Conservation (phyloP, 2,797 vertebrate genomes). For the Ispidina picta region DNA sequence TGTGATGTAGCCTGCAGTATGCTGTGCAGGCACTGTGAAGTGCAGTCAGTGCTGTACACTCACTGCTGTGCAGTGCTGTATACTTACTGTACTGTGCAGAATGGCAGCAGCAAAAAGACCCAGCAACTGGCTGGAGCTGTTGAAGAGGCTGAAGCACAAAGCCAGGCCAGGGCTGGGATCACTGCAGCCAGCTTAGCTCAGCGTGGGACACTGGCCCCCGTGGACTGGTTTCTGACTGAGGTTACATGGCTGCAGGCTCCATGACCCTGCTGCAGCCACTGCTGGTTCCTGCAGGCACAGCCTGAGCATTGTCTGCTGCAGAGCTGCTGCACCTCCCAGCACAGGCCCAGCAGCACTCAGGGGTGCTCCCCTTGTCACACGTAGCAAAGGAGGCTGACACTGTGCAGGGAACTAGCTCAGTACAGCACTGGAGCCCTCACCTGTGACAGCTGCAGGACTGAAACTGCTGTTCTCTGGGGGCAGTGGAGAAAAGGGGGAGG, state of each 20-base stretch:
- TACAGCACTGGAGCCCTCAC: background rate
- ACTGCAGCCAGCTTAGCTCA: background rate
- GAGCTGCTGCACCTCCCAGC: background rate
- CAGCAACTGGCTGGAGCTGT: background rate
- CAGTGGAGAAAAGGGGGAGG: background rate
- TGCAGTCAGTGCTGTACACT: background rate
- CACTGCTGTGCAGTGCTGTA: background rate
- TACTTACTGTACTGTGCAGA: background rate
- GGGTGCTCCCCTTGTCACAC: background rate
- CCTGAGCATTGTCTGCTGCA: background rate
- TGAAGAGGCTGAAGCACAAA: background rate
- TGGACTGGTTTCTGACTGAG: too few species aligned
- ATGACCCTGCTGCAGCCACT: background rate
- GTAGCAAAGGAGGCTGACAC: accelerated
- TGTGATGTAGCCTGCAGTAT: too few species aligned
- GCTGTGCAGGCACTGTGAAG: background rate
- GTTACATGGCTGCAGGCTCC: background rate
- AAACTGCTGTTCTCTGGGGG: background rate
- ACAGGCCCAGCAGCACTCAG: too few species aligned
- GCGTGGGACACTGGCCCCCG: background rate
- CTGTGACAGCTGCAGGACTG: background rate
- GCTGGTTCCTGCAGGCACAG: background rate
- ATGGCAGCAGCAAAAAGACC: background rate
- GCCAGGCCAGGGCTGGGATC: too few species aligned
- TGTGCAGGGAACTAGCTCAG: background rate